Evolutionary conservation across 2,888 invertebrate species (phyloP).

Genomic region (Rhodophaea formosa): DNA sequence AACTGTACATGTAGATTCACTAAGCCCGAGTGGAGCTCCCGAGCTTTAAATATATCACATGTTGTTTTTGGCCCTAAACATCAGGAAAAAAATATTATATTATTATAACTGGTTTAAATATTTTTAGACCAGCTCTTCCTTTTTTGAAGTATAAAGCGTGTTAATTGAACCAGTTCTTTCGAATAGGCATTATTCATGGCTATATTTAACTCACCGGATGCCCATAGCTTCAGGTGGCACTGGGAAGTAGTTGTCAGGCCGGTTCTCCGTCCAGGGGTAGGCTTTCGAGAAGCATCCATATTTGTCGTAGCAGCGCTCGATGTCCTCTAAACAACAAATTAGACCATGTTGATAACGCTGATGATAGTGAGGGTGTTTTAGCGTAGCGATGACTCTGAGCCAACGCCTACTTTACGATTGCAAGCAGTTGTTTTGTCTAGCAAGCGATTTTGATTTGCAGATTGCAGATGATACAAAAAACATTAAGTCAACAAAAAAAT

Average conservation of each 20-base stretch:
- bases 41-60: no score
- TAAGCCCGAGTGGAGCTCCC: no score
- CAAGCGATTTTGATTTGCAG: slow-evolving; percentile 1
- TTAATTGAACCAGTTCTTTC: no score
- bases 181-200: no score
- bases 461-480: background rate
- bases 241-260: slow-evolving; percentile 91
- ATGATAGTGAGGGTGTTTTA: background rate
- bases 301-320: slow-evolving; percentile 86
- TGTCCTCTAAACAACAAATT: slow-evolving; percentile 51
- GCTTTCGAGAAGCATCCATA: slow-evolving; percentile 91
- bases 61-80: no score
- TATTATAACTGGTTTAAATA: no score
- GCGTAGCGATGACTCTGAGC: background rate
- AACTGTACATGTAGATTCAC: no score
- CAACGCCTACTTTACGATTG: slow-evolving; percentile 1
- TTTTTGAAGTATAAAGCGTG: background rate
- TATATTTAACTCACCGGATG: slow-evolving; percentile 61
- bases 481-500: background rate
- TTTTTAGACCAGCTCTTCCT: no score
- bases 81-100: no score
- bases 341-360: slow-evolving; percentile 12
- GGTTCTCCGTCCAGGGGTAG: slow-evolving; percentile 88
- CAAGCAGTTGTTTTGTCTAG: background rate
- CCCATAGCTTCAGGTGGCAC: slow-evolving; percentile 84